Percentiles rank a stretch among this genome's conserved stretches.
Evolutionary conservation across 1,140 invertebrate genomes (phyloP).

Genomic region (Eupristina koningsbergeri): DNA sequence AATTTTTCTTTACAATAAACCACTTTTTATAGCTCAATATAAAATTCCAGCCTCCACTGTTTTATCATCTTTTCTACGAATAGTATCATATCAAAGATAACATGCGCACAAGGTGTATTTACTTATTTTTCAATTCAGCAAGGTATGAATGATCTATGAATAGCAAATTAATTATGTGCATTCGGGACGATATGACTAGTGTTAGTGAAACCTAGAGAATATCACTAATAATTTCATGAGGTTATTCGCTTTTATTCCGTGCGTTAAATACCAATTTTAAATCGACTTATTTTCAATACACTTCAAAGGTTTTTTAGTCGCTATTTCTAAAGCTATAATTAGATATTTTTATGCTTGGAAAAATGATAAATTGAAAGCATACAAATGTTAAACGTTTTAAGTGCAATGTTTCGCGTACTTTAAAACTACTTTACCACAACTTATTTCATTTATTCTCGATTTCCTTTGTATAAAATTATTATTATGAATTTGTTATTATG

Average conservation of each 20-base stretch:
- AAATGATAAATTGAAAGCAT: not conserved
- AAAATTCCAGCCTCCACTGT: not conserved
- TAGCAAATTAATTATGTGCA: no score
- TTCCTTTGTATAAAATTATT: no score
- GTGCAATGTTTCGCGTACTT: no score
- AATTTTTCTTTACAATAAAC: slow-evolving; percentile 20
- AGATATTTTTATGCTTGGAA: not conserved
- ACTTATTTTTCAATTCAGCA: no score
- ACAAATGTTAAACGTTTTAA: not conserved
- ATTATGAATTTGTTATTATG: no score
- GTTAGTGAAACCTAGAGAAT: no score
- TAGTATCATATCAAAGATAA: no score
- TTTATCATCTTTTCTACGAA: not conserved
- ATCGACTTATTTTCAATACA: no score
- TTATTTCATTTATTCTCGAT: no score
- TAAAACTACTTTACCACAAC: no score
- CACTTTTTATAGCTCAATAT: slow-evolving; percentile 11
- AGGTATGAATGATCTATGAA: not conserved
- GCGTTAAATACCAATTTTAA: not conserved
- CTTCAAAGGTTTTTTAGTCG: not conserved
- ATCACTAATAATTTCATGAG: no score
- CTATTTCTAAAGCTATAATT: not conserved
- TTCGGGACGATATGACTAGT: no score
- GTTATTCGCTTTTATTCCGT: not conserved
- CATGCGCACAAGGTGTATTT: not conserved